Evolutionary conservation across 2,888 invertebrate species (phyloP), one percentile per base, ranked within the genome.

Genomic region (Rhamphomyia laevipes): DNA sequence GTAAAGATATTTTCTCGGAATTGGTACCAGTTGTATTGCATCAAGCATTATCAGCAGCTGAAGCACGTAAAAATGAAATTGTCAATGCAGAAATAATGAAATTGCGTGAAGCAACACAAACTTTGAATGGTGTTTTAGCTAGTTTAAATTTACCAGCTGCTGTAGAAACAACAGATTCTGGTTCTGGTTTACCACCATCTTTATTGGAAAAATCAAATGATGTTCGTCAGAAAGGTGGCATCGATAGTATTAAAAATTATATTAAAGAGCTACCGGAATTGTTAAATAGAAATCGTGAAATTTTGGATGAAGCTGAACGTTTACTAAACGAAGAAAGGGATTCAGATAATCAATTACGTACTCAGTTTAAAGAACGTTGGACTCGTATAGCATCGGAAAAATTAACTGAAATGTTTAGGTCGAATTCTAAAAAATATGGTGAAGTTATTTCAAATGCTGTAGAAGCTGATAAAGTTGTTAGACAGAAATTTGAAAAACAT

Each of bases 111-210:
- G 82, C 87, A 53, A 93, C 95, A 6, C 91, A 94, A 68, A 75
- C 89, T 47, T 74, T 99, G 58, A 97, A 97, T 72, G 83, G 84
- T 78, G 79, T 92, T 45, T 74, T 99, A 63, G 90, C 95, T 1
- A 92, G 92, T 52, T 75, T 97, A 57, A 96, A 93, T 75, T 78
- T 99, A 61, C 97, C 99, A 10, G 97, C 96, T n/a, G 92, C 95
- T 46, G 78, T 97, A 49, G 97, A 99, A 73, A 83, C 82, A 57
- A 77, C 79, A 9, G 78, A 78, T 57, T 78, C 80, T 38, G 78
- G 75, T 42, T 80, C 80, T 45, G 80, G 77, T 30, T 75, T 97
- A 58, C 97, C 99, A 1, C 90, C 84, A 47, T 93, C 94, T 13
- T 74, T 99, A 54, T 73, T 84, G 49, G 88, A 87, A 57, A 95